A percentile compares a stretch with the other conserved stretches of the same genome.
Evolutionary conservation across 2,797 vertebrate species (phyloP).

Genomic region (Anguilla marmorata): DNA sequence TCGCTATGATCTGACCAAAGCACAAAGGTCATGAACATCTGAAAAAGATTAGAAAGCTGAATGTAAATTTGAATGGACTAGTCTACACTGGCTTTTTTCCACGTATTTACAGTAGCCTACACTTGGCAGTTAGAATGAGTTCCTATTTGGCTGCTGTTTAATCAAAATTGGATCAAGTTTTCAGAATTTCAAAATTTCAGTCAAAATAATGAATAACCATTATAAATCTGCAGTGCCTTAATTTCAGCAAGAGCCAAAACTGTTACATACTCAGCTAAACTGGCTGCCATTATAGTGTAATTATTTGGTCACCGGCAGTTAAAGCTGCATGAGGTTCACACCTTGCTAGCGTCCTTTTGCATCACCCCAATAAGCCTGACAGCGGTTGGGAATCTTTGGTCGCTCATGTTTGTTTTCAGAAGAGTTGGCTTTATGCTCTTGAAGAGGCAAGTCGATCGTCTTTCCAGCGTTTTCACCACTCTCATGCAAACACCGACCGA

Average conservation of each 20-base stretch:
- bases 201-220: not conserved
- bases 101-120: not conserved
- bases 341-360: conserved; percentile 66
- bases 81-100: too few species aligned
- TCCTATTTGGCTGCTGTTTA: not conserved
- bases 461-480: not conserved
- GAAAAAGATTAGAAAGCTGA: not conserved
- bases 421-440: not conserved
- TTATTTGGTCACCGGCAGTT: not conserved
- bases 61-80: not conserved
- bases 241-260: not conserved
- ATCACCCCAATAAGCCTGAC: conserved; percentile 64
- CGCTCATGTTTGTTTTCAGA: conserved; percentile 50
- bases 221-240: not conserved
- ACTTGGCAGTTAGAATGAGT: not conserved
- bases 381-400: conserved; percentile 56
- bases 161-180: not conserved
- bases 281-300: not conserved
- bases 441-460: not conserved
- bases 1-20: conserved; percentile 71
- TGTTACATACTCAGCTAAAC: not conserved
- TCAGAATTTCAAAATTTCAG: not conserved
- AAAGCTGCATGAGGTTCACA: conserved; percentile 37
- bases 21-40: conserved; percentile 61
- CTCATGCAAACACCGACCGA: not conserved